Evolutionary conservation across 1,140 invertebrate genomes (phyloP).

Genomic region (Geopemphigus sp.): DNA sequence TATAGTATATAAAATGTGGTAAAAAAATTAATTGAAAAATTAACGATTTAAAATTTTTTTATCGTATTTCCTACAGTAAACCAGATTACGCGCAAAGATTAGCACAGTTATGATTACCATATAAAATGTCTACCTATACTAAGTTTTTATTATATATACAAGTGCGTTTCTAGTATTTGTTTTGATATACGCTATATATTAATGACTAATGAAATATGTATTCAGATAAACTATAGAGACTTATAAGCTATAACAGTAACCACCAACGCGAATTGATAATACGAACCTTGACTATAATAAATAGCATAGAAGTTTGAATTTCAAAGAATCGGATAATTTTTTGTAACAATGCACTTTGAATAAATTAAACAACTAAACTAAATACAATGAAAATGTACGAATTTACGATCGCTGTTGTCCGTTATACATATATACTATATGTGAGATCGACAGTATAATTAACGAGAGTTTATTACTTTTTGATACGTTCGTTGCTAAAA

Average conservation of each 20-base stretch:
- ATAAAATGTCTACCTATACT: not conserved
- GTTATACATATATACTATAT: too few species aligned
- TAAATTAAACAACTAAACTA: not conserved
- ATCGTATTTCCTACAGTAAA: not conserved
- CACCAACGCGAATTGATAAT: not conserved
- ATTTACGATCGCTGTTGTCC: too few species aligned
- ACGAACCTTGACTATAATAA: too few species aligned
- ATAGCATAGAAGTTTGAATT: not conserved
- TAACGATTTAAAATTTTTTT: not conserved
- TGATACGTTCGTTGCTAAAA: too few species aligned
- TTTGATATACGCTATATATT: not conserved
- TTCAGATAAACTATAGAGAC: not conserved
- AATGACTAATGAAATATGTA: slow-evolving; percentile 13
- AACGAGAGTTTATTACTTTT: too few species aligned
- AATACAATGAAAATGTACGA: not conserved
- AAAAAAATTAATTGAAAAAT: not conserved
- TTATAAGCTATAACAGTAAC: not conserved
- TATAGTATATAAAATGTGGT: too few species aligned
- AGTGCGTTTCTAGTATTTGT: slow-evolving; percentile 1
- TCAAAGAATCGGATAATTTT: not conserved
- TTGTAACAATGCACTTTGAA: not conserved
- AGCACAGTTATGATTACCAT: slow-evolving; percentile 12
- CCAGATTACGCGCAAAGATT: not conserved
- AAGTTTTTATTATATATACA: not conserved
- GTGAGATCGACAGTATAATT: too few species aligned